Evolutionary conservation across 2,797 vertebrate species (phyloP).

Genomic region (Tamandua tetradactyla): DNA sequence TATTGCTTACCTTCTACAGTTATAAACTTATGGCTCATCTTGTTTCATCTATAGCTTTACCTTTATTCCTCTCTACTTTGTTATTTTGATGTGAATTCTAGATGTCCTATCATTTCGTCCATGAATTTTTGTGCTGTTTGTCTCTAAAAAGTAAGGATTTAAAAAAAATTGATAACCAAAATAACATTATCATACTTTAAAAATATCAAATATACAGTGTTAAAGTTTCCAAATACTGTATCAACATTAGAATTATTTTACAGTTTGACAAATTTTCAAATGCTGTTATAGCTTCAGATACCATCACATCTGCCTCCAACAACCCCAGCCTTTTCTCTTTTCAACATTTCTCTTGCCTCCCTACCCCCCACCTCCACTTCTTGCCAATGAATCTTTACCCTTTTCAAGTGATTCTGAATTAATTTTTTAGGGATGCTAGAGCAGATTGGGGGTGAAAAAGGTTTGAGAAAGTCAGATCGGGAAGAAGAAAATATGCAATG

Average conservation of each 20-base stretch:
- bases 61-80: neutral
- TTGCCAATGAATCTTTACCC: neutral
- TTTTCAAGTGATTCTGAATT: neutral
- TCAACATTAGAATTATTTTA: neutral
- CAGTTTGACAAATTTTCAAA: neutral
- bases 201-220: neutral
- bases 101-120: neutral
- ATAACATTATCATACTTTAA: neutral
- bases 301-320: neutral
- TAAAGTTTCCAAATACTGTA: neutral
- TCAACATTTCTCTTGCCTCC: neutral
- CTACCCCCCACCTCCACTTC: neutral
- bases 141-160: neutral
- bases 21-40: neutral
- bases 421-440: neutral
- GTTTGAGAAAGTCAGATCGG: neutral
- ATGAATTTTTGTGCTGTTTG: neutral
- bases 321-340: neutral
- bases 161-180: neutral
- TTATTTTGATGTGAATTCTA: conserved; percentile 28
- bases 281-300: neutral
- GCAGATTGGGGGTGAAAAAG: neutral
- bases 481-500: neutral
- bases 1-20: neutral
- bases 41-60: neutral